Evolutionary conservation across 2,113 vertebrate species (phyloP), one percentile per base, ranked within the genome.

Genomic region (Apistogramma diplotaenia): DNA sequence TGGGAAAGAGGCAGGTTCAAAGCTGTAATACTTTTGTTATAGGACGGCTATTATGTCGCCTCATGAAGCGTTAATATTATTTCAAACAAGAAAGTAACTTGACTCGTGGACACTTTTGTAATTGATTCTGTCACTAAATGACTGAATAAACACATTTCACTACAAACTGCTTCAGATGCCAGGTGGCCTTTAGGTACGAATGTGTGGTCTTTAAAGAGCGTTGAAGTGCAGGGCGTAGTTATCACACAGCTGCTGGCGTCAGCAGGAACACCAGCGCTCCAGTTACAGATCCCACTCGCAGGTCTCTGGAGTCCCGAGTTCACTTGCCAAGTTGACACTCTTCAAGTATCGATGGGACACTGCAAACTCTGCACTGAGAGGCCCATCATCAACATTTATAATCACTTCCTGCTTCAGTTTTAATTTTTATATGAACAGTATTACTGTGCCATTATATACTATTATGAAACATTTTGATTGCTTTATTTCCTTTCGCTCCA

Each of bases 21-120:
- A 49, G 46, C 37, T 65, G 0, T 25, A 25, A 43, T 16, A 0
- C 3, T 0, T 16, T 43, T 65, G 60, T 65, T 0, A 43, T 2
- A 11, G 43, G 3, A 12, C 29, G 23, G 62, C 1, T 29, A 0
- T 29, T 67, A 49, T 12, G 9, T 67, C 23, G 49, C 23, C 8
- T 49, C 3, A 67, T 67, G 23, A 18, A 0, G 21, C 6, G 0
- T 65, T 25, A 18, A 65, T 43, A 25, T 43, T 4, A 25, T 37
- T 65, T 16, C 3, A 43, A 65, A 27, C 15, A 25, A 65, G 61
- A 46, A 65, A 46, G 37, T 46, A 65, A 8, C 37, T 43, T 13
- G 21, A 46, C 23, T 46, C 19, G 3, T 67, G 61, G 61, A 46
- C 27, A 25, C 16, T 49, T 8, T 19, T 67, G 9, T 49, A 19